Evolutionary conservation across 2,797 vertebrate genomes (phyloP), one percentile per base, ranked within the genome.

Genomic region (Coccyzus lansbergi): DNA sequence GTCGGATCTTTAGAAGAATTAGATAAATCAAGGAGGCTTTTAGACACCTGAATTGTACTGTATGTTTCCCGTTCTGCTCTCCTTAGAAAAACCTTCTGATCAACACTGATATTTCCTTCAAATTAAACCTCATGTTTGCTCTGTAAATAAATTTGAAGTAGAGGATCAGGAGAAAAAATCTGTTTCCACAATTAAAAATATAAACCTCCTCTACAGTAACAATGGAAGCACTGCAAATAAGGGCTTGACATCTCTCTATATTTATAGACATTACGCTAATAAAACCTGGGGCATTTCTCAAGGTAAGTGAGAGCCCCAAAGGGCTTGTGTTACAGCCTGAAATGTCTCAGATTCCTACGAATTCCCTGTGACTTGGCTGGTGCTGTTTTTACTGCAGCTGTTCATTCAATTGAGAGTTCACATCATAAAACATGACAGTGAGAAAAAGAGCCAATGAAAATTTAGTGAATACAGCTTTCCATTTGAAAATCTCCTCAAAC

Each of bases 401-500:
- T 79, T 96, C 90, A 70, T 89, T 97, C 96, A 92, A 96, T 95
- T 96, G 95, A 94, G 93, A 93, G 95, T 95, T 97, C 95, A 86
- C 91, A 25, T 68, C 51, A 38, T 44, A 55, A 94, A 96, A 93
- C 93, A 86, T 63, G 89, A 95, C 89, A 92, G 82, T 26, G 83
- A 95, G 76, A 58, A 83, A 97, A 92, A 83, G 76, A 93, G 84
- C 77, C 84, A 4, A 95, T 88, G 93, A 97, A 94, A 97, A 97
- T 91, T 95, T 97, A 97, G 68, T 95, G 96, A 97, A 92, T 90
- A 81, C 93, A 97, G 95, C 91, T 95, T 98, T 97, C 95, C 96
- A 96, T 94, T 95, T 97, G 88, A 97, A 97, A 98, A 97, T 93
- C 51, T 93, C 91, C 96, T 97, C 94, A 49, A 97, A 97, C 97